Percentiles rank a stretch among this genome's conserved stretches.
Evolutionary conservation across 2,113 vertebrate species (phyloP).

Genomic region (Ictidomys tridecemlineatus): DNA sequence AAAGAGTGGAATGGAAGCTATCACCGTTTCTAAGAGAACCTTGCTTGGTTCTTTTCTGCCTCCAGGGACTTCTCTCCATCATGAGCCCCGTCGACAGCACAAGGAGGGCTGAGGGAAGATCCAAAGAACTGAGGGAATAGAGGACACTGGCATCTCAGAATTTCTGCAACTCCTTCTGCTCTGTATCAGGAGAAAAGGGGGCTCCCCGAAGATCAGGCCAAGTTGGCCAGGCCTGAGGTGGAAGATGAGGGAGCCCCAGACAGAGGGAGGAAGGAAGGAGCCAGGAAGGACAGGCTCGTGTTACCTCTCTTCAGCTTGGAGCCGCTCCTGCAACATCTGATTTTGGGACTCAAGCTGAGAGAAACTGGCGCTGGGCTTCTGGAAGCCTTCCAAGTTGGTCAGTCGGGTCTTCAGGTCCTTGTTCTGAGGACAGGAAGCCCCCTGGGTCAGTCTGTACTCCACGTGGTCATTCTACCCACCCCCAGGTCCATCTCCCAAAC

Average conservation of each 20-base stretch:
- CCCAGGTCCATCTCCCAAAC: not conserved
- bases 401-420: conserved; percentile 95
- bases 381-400: conserved; percentile 92
- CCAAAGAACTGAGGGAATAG: not conserved
- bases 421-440: conserved; percentile 86
- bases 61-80: not conserved
- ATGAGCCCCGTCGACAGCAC: not conserved
- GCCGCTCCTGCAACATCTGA: conserved; percentile 93
- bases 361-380: conserved; percentile 89
- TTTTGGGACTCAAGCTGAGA: conserved; percentile 93
- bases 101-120: not conserved
- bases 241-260: not conserved
- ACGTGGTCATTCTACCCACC: not conserved
- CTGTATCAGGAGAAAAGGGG: not conserved
- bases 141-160: not conserved
- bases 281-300: not conserved
- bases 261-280: not conserved
- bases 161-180: not conserved
- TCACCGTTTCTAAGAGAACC: not conserved
- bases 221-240: not conserved
- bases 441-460: not conserved
- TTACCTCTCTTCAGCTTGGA: conserved; percentile 94
- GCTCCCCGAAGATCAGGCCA: conserved; percentile 22
- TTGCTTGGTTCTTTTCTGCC: not conserved
- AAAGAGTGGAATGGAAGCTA: too few relatives aligned